phyloP scores from a whole-genome alignment of 23 tunicate species.

The Trididemnum miniatum region DNA sequence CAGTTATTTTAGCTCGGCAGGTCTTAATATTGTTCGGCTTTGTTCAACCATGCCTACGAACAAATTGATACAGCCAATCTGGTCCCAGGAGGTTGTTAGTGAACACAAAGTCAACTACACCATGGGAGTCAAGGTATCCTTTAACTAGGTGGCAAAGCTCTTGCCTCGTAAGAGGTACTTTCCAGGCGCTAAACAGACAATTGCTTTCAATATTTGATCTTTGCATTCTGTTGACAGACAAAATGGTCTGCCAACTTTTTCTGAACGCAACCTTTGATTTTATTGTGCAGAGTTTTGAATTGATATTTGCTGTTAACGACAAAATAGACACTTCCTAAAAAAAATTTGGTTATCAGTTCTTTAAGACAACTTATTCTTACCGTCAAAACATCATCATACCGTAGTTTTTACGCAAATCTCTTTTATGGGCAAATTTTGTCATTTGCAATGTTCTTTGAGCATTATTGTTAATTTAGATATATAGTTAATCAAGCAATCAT shows the following conservation, averaged over 20 bases:
- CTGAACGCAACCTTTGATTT: background rate
- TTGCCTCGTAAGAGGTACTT: background rate
- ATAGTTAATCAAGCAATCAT: too few relatives aligned
- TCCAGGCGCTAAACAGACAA: constrained; percentile 12
- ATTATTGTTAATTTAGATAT: too few relatives aligned
- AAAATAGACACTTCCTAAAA: background rate
- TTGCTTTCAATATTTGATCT: constrained; percentile 4
- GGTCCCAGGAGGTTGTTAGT: constrained; percentile 7
- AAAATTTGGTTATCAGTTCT: too few relatives aligned
- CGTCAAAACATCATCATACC: too few relatives aligned
- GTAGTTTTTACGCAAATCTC: too few relatives aligned
- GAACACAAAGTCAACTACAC: constrained; percentile 1
- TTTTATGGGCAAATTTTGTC: too few relatives aligned
- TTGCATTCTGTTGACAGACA: constrained; percentile 12
- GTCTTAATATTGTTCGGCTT: constrained; percentile 17
- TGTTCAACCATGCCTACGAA: constrained; percentile 4
- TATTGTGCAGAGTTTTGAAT: constrained; percentile 15
- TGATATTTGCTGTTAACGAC: background rate
- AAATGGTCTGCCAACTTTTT: constrained; percentile 34
- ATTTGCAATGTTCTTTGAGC: too few relatives aligned
- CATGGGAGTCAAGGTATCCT: constrained; percentile 3
- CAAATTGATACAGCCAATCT: constrained; percentile 5
- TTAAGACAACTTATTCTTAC: too few relatives aligned
- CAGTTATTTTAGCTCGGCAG: constrained; percentile 2
- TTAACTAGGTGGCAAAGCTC: background rate